Conservation (phyloP, 2,888 invertebrate genomes). For the Oegoconia quadripuncta region DNA sequence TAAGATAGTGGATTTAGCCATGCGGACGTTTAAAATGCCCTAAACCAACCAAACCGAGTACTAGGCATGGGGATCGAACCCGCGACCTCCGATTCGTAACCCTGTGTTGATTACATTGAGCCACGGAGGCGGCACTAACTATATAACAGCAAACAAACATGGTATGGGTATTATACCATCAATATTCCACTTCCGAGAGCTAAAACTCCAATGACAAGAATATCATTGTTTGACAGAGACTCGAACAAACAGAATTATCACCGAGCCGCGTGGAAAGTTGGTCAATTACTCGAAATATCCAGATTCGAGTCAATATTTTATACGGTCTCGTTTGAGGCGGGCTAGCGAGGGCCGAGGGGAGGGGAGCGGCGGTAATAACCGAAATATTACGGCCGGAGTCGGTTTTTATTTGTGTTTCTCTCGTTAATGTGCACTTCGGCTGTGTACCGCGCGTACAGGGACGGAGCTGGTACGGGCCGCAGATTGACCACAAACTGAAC, state of each 20-base stretch:
- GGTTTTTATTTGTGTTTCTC: constrained; percentile 18
- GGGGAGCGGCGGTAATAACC: constrained; percentile 20
- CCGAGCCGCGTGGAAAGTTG: not conserved
- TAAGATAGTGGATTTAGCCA: too few species aligned
- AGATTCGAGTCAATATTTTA: not conserved
- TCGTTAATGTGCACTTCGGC: constrained; percentile 1
- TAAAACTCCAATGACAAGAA: too few species aligned
- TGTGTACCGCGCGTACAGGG: not conserved
- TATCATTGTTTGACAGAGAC: too few species aligned
- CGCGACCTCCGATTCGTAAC: too few species aligned
- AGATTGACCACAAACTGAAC: not conserved
- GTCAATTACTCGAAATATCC: not conserved
- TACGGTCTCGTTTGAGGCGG: not conserved
- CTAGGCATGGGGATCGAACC: too few species aligned
- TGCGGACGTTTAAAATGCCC: too few species aligned
- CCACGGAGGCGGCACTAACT: too few species aligned
- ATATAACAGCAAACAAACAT: too few species aligned
- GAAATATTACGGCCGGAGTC: constrained; percentile 24
- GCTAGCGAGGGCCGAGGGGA: too few species aligned
- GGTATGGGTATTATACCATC: too few species aligned
- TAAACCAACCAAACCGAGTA: too few species aligned
- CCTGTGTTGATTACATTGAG: not conserved
- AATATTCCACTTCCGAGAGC: too few species aligned
- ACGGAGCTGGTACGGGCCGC: not conserved
- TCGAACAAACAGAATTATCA: not conserved